Conservation (phyloP, 2,888 invertebrate genomes). For the Drosophila maculinotata region DNA sequence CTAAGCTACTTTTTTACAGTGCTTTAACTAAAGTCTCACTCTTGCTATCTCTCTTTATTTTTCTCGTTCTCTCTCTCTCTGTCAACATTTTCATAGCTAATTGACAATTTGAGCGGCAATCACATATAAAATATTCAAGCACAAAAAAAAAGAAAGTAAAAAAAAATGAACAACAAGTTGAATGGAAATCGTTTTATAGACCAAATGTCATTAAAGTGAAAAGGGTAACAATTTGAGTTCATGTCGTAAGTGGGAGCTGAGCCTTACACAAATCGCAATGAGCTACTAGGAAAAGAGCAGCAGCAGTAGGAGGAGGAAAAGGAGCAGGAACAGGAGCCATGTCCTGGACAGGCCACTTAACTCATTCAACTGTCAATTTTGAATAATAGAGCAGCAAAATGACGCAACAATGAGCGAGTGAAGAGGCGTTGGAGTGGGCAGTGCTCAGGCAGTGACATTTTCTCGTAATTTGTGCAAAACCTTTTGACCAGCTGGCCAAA, state of each 20-base stretch:
- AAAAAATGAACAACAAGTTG: conserved; percentile 35
- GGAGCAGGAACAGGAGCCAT: conserved; percentile 13
- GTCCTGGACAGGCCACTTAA: conserved; percentile 62
- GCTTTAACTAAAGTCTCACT: too few relatives aligned
- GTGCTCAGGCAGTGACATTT: conserved; percentile 54
- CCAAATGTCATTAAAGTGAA: conserved; percentile 60
- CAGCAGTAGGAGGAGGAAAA: neutral
- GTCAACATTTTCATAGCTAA: conserved; percentile 76
- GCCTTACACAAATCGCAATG: conserved; percentile 24
- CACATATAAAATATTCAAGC: conserved; percentile 22
- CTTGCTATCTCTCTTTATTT: too few relatives aligned
- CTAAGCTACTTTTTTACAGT: too few relatives aligned
- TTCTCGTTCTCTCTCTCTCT: neutral
- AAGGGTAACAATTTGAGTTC: conserved; percentile 49
- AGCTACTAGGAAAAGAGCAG: conserved; percentile 29
- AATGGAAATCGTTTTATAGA: conserved; percentile 47
- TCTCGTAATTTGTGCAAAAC: conserved; percentile 72
- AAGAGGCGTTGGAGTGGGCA: conserved; percentile 13
- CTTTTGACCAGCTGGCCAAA: conserved; percentile 41
- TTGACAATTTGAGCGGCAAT: conserved; percentile 63
- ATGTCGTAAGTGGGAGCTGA: neutral
- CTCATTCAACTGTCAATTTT: conserved; percentile 77
- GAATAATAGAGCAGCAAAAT: conserved; percentile 76
- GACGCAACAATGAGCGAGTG: conserved; percentile 62
- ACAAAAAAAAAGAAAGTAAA: conserved; percentile 18